Conservation (phyloP, 1,140 invertebrate genomes). For the Drosophila melanica region DNA sequence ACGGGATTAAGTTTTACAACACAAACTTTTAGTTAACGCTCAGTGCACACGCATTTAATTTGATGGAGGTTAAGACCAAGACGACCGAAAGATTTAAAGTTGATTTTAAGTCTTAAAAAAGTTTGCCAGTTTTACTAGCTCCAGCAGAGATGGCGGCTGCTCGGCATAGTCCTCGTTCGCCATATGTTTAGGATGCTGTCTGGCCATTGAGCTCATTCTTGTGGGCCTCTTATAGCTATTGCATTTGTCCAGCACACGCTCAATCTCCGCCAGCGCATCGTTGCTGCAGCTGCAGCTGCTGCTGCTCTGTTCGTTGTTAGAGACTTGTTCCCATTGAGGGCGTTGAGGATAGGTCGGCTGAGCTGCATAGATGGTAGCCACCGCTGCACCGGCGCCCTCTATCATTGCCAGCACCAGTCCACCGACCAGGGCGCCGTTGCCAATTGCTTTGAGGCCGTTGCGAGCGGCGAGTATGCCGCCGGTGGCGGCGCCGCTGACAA, state of each 20-base stretch:
- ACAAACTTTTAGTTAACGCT: not conserved
- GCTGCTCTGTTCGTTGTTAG: not conserved
- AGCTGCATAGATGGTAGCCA: slow-evolving; percentile 67
- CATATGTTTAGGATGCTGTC: not conserved
- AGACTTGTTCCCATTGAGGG: slow-evolving; percentile 49
- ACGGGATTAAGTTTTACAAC: not conserved
- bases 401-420: slow-evolving; percentile 66
- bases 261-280: slow-evolving; percentile 38
- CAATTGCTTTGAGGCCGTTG: slow-evolving; percentile 67
- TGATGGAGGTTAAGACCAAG: slow-evolving; percentile 26
- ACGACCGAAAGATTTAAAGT: slow-evolving; percentile 9
- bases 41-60: slow-evolving; percentile 50
- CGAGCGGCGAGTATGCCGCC: slow-evolving; percentile 66
- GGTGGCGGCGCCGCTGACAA: slow-evolving; percentile 63
- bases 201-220: not conserved
- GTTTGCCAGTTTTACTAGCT: slow-evolving; percentile 50
- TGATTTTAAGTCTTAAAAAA: slow-evolving; percentile 42
- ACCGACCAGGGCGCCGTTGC: slow-evolving; percentile 65
- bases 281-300: not conserved
- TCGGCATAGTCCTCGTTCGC: not conserved
- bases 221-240: slow-evolving; percentile 12
- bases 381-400: slow-evolving; percentile 61
- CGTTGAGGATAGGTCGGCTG: slow-evolving; percentile 13
- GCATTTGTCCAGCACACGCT: slow-evolving; percentile 52
- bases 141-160: slow-evolving; percentile 40